phyloP scores from a whole-genome alignment of 2,113 vertebrate species.

The Megaceryle torquata region DNA sequence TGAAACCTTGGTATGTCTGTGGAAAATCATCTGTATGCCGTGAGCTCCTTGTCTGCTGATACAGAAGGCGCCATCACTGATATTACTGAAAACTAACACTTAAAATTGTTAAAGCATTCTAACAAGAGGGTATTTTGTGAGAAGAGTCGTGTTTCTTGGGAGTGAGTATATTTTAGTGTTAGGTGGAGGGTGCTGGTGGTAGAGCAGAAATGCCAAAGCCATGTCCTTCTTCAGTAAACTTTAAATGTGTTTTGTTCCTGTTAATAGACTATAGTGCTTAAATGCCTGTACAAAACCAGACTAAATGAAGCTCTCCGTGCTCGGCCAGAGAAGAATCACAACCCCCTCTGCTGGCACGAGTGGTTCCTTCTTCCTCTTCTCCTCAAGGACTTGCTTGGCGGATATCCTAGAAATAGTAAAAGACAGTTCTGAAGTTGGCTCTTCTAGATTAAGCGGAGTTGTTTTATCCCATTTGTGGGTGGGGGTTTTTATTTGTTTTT shows the following conservation, averaged over 20 bases:
- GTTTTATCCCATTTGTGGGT: not conserved
- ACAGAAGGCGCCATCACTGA: not conserved
- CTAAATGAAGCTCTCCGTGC: not conserved
- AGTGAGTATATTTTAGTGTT: not conserved
- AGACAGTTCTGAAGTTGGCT: not conserved
- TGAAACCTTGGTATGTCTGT: not conserved
- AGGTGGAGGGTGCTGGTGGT: not conserved
- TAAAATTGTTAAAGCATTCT: not conserved
- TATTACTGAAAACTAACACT: not conserved
- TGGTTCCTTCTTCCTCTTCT: not conserved
- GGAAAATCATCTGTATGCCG: not conserved
- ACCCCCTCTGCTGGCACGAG: slow-evolving; percentile 21
- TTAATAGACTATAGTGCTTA: not conserved
- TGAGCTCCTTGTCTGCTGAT: not conserved
- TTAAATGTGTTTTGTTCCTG: not conserved
- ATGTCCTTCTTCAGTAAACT: not conserved
- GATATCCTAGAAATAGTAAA: not conserved
- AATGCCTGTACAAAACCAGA: not conserved
- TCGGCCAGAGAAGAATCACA: slow-evolving; percentile 8
- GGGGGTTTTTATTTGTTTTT: not conserved
- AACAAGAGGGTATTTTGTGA: not conserved
- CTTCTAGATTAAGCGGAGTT: not conserved
- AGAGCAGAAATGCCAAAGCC: not conserved
- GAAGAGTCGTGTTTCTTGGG: not conserved
- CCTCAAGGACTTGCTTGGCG: not conserved